A percentile compares a stretch with the other conserved stretches of the same genome.
phyloP scores from a whole-genome alignment of 2,113 vertebrate genomes.

The Albula glossodonta region DNA sequence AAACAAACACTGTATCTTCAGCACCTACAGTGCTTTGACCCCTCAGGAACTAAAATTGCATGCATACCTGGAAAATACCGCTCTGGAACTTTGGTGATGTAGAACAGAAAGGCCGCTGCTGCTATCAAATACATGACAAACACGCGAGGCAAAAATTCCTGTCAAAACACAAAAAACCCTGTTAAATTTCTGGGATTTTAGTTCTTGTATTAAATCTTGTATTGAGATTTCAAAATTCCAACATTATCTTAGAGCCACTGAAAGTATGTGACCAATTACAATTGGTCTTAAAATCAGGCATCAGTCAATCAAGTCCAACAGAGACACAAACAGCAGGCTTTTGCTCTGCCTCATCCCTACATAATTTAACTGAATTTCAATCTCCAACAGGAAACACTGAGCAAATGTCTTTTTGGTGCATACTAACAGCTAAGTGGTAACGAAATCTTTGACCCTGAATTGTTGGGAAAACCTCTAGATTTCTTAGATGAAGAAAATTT shows the following conservation, averaged over 20 bases:
- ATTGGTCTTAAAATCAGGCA: background rate
- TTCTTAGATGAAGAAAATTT: background rate
- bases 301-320: background rate
- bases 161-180: slow-evolving; percentile 47
- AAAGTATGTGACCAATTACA: background rate
- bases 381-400: background rate
- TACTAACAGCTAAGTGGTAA: background rate
- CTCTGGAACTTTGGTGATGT: slow-evolving; percentile 96
- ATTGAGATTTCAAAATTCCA: no score
- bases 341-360: background rate
- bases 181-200: background rate
- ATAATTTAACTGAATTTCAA: background rate
- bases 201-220: no score
- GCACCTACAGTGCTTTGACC: no score
- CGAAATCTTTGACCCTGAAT: background rate
- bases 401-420: background rate
- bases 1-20: no score
- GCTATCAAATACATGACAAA: slow-evolving; percentile 93
- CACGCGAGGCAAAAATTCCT: slow-evolving; percentile 95
- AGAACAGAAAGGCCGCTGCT: slow-evolving; percentile 90
- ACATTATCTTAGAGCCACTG: no score
- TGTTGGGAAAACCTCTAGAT: background rate
- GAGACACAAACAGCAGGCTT: background rate
- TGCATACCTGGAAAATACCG: slow-evolving; percentile 92
- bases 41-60: no score